phyloP scores from a whole-genome alignment of 2,797 vertebrate genomes.

The Poeciliopsis turneri region DNA sequence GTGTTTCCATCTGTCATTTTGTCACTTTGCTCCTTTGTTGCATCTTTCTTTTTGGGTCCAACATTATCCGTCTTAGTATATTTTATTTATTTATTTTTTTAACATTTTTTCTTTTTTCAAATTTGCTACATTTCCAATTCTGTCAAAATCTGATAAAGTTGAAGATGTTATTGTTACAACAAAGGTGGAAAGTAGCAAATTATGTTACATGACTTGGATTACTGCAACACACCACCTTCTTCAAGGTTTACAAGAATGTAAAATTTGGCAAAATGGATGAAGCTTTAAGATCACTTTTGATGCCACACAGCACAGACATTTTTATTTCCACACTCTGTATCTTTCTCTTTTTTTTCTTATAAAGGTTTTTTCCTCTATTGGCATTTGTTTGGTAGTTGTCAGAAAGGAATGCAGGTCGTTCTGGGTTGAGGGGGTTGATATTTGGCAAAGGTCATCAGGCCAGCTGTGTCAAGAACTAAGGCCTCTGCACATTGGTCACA shows the following conservation, averaged over 20 bases:
- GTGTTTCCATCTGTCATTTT: slow-evolving; percentile 45
- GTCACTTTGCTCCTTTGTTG: slow-evolving; percentile 31
- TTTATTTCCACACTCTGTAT: neutral
- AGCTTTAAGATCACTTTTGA: neutral
- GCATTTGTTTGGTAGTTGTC: too few species aligned
- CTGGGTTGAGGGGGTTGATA: too few species aligned
- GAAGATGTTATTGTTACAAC: slow-evolving; percentile 3
- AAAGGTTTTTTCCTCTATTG: too few species aligned
- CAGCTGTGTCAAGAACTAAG: too few species aligned
- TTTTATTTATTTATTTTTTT: neutral
- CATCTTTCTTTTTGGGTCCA: slow-evolving; percentile 3
- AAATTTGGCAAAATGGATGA: slow-evolving; percentile 3
- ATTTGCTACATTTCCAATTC: neutral
- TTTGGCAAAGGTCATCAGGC: too few species aligned
- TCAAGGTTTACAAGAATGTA: slow-evolving; percentile 13
- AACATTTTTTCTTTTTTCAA: too few species aligned
- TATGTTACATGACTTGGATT: too few species aligned
- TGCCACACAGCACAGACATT: neutral
- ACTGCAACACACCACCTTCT: neutral
- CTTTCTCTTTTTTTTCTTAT: neutral
- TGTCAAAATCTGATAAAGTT: neutral
- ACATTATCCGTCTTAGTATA: neutral
- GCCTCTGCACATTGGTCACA: too few species aligned
- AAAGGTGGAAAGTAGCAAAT: neutral
- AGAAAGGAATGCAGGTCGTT: too few species aligned